These are phyloP conservation scores for Coleophora flavipennella DNA, from an alignment of 2,888 invertebrate genomes.

Conservation along the genomic window DNA sequence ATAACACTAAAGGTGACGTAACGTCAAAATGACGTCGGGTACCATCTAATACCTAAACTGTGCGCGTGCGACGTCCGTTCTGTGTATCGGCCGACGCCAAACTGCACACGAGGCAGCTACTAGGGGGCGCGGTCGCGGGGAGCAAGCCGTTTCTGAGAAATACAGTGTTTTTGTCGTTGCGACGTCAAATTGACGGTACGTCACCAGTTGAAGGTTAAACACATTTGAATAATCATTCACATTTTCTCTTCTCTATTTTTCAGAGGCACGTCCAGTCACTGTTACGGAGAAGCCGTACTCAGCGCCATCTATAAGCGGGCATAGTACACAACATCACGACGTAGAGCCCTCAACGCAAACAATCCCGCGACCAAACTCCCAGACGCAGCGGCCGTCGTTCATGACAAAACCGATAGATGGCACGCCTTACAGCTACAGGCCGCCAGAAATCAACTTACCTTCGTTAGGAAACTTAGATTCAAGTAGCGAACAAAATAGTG, in stretches of 20 bases:
- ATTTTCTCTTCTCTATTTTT: slow-evolving; percentile 11
- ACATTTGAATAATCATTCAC: too few species aligned
- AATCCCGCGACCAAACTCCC: slow-evolving; percentile 43
- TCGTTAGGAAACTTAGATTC: slow-evolving; percentile 60
- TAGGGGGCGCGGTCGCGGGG: too few species aligned
- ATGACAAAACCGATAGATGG: slow-evolving; percentile 70
- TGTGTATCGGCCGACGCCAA: too few species aligned
- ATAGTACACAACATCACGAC: slow-evolving; percentile 32
- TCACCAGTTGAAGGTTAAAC: too few species aligned
- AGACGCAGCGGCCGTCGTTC: slow-evolving; percentile 65
- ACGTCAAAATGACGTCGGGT: too few species aligned
- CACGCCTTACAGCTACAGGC: slow-evolving; percentile 58
- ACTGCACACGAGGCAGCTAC: too few species aligned
- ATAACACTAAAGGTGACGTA: too few species aligned
- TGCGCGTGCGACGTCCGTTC: too few species aligned
- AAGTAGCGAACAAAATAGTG: slow-evolving; percentile 69
- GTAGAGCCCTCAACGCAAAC: slow-evolving; percentile 45
- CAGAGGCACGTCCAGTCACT: slow-evolving; percentile 46
- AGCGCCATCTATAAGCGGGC: slow-evolving; percentile 48
- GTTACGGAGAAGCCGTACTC: slow-evolving; percentile 49
- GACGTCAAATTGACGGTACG: too few species aligned
- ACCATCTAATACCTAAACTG: too few species aligned
- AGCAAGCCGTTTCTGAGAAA: too few species aligned
- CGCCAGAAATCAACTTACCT: slow-evolving; percentile 62
- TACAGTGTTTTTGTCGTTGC: too few species aligned